A percentile compares a stretch with the other conserved stretches of the same genome.
Conservation (phyloP, 2,113 vertebrate species). For the Phoenicopterus ruber region DNA sequence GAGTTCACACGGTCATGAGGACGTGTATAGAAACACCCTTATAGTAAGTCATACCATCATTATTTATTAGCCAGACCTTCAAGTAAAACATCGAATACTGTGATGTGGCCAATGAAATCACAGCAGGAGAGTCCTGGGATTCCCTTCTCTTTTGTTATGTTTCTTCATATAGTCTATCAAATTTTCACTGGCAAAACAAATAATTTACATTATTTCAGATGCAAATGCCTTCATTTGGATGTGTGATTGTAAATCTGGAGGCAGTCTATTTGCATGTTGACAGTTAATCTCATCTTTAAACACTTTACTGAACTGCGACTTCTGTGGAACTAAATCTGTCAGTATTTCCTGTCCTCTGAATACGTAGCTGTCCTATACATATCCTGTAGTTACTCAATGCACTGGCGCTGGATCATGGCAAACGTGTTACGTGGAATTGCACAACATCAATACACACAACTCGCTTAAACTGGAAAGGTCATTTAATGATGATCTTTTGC, state of each 20-base stretch:
- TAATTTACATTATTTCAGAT: conserved; percentile 22
- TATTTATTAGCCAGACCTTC: not conserved
- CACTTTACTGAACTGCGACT: not conserved
- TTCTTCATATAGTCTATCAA: not conserved
- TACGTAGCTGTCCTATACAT: not conserved
- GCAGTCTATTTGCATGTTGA: not conserved
- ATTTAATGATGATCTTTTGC: not conserved
- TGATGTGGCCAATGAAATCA: not conserved
- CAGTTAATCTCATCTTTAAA: not conserved
- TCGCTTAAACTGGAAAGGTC: not conserved
- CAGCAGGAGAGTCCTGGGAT: not conserved
- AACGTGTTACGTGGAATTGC: not conserved
- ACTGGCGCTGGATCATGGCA: not conserved
- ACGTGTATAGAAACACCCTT: not conserved
- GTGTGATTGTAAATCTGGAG: not conserved
- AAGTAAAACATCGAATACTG: not conserved
- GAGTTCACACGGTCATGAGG: not conserved
- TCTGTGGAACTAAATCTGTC: not conserved
- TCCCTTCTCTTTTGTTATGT: not conserved
- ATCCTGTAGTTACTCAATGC: not conserved
- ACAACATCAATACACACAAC: not conserved
- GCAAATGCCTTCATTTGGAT: conserved; percentile 1
- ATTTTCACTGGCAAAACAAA: conserved; percentile 3
- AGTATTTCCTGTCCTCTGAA: not conserved
- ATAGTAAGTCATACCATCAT: not conserved